Evolutionary conservation across 2,797 vertebrate species (phyloP).

Genomic region (Trachurus trachurus): DNA sequence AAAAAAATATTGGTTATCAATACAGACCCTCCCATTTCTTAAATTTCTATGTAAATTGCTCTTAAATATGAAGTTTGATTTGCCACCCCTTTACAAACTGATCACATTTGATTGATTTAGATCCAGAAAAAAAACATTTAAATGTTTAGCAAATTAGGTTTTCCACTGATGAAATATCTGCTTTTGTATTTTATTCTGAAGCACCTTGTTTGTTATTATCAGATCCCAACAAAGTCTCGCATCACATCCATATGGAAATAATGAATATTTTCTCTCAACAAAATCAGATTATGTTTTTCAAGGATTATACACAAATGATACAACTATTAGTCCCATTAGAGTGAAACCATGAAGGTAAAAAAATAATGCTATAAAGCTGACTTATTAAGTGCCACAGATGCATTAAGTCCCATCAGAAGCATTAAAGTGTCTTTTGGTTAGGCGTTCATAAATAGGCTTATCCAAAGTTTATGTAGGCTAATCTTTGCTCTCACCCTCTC

Average conservation of each 20-base stretch:
- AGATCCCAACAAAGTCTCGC: background rate
- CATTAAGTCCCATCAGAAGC: constrained; percentile 49
- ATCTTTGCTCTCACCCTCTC: constrained; percentile 65
- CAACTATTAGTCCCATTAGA: constrained; percentile 48
- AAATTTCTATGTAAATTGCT: background rate
- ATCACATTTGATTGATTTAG: background rate
- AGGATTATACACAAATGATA: constrained; percentile 33
- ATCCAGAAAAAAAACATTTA: background rate
- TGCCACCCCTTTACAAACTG: background rate
- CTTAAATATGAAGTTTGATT: background rate
- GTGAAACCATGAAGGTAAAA: constrained; percentile 35
- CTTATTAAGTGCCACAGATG: constrained; percentile 52
- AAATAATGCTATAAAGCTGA: constrained; percentile 40
- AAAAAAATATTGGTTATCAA: background rate
- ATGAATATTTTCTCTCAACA: constrained; percentile 15
- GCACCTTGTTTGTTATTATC: constrained; percentile 4
- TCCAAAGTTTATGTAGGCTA: constrained; percentile 79
- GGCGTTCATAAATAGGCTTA: constrained; percentile 79
- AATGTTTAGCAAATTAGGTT: background rate
- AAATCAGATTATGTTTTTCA: constrained; percentile 13
- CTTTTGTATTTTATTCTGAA: constrained; percentile 11
- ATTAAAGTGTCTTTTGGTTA: constrained; percentile 65
- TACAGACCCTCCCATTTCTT: background rate
- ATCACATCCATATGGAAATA: background rate
- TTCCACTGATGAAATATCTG: background rate